Evolutionary conservation across 2,888 invertebrate species (phyloP), one percentile per base, ranked within the genome.

Genomic region (Xestobium rufovillosum): DNA sequence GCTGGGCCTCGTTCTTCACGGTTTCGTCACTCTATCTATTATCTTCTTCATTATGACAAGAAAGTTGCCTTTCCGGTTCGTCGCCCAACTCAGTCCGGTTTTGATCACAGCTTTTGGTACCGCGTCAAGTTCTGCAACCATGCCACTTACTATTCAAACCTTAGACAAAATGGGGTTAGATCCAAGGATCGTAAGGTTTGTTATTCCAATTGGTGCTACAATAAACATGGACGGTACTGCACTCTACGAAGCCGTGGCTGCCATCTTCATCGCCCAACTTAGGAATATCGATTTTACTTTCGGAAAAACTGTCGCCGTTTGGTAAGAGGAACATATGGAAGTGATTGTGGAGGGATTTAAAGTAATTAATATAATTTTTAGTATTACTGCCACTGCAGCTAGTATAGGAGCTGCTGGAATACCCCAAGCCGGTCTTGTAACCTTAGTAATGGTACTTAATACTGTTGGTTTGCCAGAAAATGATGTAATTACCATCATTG

Each of bases 221-320:
- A 94, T 97, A 65, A 96, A 97, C 70, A 95, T 95, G 95, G 95
- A 95, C 62, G 90, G 90, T 9, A 95, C 95, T 0, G 96, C 96
- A 1, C 71, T 98, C 15, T 98, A 98, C 60, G 97, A 98, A 65
- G 95, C 96, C 0, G 91, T 97, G 3, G 97, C 96, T 0, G 96
- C 96, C 13, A 83, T 97, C 50, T 98, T 96, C 60, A 96, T 98
- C 45, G 91, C 96, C 10, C 97, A 98, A 68, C 77, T 91, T 47
- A 77, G 89, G 56, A 78, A 80, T 50, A 75, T 90, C 40, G 73
- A 80, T 23, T 79, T 95, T 66, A 80, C 84, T 9, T 79, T 94
- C 46, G 89, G 91, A 13, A 83, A 88, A 62, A 82, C 94, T 48
- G 77, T 96, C 41, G 91, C 94, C 39, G 85, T 96, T 43, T 90